Evolutionary conservation across 2,113 vertebrate species (phyloP), one percentile per base, ranked within the genome.

Genomic region (Rallus limicola): DNA sequence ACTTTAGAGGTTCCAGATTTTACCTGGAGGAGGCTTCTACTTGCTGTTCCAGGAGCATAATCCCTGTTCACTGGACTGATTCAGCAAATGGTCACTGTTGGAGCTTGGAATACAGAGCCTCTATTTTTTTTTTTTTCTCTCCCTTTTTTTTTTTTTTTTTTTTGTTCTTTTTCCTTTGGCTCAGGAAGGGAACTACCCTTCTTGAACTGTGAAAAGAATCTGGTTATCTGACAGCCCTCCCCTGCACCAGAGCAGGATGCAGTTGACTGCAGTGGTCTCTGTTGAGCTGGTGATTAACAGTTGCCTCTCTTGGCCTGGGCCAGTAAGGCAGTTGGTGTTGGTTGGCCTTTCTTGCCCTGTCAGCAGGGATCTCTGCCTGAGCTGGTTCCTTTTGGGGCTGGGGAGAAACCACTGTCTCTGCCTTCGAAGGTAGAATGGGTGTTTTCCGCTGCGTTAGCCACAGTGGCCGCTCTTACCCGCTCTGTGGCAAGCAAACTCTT

Each of bases 1-100:
- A 86, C 95, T 96, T 97, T 94, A 95, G 74, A 89, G 89, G 67
- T 85, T 97, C 84, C 84, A 79, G 55, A 88, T 81, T 62, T 80
- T 92, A 59, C 86, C 79, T 90, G 59, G 91, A 94, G 34, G 83
- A 94, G 80, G 77, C 67, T 77, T 82, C 34, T 74, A 29, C 68
- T 93, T 84, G 42, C 42, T 68, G 13, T 94, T 93, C 84, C 91
- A 91, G 81, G 58, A 69, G 46, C 2, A 2, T 82, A 67, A 82
- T 82, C 71, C 52, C 8, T 70, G 24, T 93, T 91, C 10, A 18
- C 83, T 93, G 92, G 69, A 68, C 53, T 77, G 48, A 81, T 87
- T 76, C 56, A 78, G 83, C 80, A 79, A 62, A 88, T 29, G 72
- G 83, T 85, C 81, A 36, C 75, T 72, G 52, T 62, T 91, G 62